Base-by-base conservation (phyloP, 1,140 invertebrate genomes). In the Drosophila rufa region DNA sequence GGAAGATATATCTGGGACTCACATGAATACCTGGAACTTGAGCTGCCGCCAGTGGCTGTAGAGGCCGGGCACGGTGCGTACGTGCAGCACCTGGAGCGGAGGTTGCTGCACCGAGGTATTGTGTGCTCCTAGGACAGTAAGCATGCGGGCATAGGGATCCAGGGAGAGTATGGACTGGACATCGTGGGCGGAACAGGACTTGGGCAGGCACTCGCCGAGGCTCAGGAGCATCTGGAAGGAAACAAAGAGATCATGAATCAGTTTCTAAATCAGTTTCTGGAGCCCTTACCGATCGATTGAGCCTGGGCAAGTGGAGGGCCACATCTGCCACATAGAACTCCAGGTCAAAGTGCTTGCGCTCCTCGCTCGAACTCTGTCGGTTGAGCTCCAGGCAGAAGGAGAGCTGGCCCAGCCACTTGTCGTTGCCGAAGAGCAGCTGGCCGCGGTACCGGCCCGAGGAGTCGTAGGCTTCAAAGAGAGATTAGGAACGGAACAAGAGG, bases 381-480 rank as follows among this genome's bases (percentile, higher is more conserved):
- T 93, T 93, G 3, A 93, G 79, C 51, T 93, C 92, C 40, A 85
- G 62, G 45, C 92, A 93, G 33, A 92, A 92, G 42, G 55, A 55
- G 3, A 92, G 70, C 33, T 96, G 97, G 2, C 97, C 97, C 51
- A 97, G 92, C 96, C 96, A 97, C 93, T 96, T 97, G 80, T 96
- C 95, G 87, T 97, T 97, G 8, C 96, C 97, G 79, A 97, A 97
- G 80, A 97, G 94, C 75, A 97, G 95, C 79, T 96, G 96, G 2
- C 96, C 95, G 2, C 95, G 95, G 92, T 97, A 97, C 55, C 96
- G 95, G n/a, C 96, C 97, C 25, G 96, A 97, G 2, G 96, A 95
- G 87, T 97, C 97, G 57, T 95, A 96, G 93, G 97, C 96, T 97
- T 53, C 0, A 57, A 62, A 9, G 7, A 2, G 47, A 8, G 2